phyloP scores from a whole-genome alignment of 1,140 invertebrate species.

The Trachymyrmex cornetzi region DNA sequence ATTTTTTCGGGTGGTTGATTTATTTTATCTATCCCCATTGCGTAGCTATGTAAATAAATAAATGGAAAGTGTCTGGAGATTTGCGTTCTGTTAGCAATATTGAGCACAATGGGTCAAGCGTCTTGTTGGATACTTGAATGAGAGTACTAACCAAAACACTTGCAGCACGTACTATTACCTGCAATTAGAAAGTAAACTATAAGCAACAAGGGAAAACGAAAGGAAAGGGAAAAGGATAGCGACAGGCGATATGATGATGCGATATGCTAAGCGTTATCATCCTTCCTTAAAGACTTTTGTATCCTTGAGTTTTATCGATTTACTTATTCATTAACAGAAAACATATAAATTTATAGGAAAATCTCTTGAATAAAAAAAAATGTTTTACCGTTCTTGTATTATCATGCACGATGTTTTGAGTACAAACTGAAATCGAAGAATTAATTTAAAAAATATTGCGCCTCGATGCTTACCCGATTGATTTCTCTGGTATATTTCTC shows the following conservation, averaged over 20 bases:
- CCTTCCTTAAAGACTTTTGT: background rate
- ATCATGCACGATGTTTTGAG: background rate
- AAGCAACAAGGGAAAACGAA: constrained; percentile 10
- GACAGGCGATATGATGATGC: constrained; percentile 1
- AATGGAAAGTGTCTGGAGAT: no score
- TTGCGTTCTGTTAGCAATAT: background rate
- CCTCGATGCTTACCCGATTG: background rate
- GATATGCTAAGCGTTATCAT: background rate
- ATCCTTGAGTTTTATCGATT: background rate
- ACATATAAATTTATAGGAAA: background rate
- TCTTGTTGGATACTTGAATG: constrained; percentile 17
- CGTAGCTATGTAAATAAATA: background rate
- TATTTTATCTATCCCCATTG: background rate
- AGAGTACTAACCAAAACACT: constrained; percentile 8
- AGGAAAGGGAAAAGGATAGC: constrained; percentile 9
- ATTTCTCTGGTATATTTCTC: background rate
- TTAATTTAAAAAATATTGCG: background rate
- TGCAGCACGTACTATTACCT: constrained; percentile 8
- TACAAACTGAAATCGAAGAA: background rate
- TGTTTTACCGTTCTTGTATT: background rate
- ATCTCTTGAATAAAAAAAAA: background rate
- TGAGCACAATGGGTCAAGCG: constrained; percentile 15
- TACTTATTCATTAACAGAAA: background rate
- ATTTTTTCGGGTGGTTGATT: background rate
- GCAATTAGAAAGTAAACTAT: constrained; percentile 55